Conservation (phyloP, 2,797 vertebrate genomes). For the Pogonophryne albipinna region DNA sequence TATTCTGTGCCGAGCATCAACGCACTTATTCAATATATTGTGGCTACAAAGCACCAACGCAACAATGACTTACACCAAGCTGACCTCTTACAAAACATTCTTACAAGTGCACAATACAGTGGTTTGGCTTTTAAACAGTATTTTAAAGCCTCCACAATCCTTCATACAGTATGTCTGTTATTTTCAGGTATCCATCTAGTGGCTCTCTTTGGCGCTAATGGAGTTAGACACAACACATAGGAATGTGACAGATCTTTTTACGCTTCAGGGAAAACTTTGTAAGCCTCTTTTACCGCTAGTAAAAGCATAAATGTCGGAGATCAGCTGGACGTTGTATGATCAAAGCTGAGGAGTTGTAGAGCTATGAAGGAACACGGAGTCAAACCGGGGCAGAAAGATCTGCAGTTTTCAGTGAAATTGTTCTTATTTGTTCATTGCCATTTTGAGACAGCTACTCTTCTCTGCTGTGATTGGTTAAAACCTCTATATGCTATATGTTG, state of each 20-base stretch:
- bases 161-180: constrained; percentile 24
- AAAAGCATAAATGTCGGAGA: constrained; percentile 20
- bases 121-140: constrained; percentile 1
- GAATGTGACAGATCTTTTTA: constrained; percentile 63
- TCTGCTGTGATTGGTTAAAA: constrained; percentile 28
- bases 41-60: constrained; percentile 35
- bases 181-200: constrained; percentile 51
- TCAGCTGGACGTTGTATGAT: not conserved
- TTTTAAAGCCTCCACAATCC: constrained; percentile 19
- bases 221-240: constrained; percentile 31
- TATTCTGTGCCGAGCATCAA: constrained; percentile 73
- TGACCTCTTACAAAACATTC: constrained; percentile 47
- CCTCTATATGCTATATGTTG: constrained; percentile 26
- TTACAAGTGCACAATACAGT: constrained; percentile 52
- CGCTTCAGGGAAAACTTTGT: constrained; percentile 66
- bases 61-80: constrained; percentile 32
- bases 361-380: constrained; percentile 31
- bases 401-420: not conserved
- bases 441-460: constrained; percentile 1
- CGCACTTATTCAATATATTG: constrained; percentile 4
- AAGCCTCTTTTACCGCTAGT: constrained; percentile 40
- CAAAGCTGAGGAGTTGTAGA: constrained; percentile 3
- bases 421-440: constrained; percentile 11
- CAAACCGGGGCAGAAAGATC: constrained; percentile 15
- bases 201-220: constrained; percentile 25